Evolutionary conservation across 2,113 vertebrate species (phyloP).

Genomic region (Paraplagusia blochii): DNA sequence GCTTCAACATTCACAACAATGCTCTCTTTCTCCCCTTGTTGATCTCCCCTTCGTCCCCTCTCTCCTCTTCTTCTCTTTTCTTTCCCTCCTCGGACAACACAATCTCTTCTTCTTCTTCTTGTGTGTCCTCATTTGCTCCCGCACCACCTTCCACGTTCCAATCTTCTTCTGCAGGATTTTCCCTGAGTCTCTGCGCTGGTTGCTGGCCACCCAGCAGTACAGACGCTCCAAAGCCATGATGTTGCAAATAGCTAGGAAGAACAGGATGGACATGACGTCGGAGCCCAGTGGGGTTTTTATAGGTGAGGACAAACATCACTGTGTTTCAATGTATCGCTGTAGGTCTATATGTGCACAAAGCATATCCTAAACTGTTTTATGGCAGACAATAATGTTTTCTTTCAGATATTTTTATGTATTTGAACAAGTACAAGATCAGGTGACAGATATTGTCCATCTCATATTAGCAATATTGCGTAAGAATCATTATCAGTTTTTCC

Average conservation of each 20-base stretch:
- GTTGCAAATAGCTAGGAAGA: constrained; percentile 83
- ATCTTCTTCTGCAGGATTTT: constrained; percentile 81
- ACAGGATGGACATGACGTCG: constrained; percentile 78
- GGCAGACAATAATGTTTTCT: too few relatives aligned
- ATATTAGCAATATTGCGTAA: too few relatives aligned
- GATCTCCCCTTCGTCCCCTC: constrained; percentile 14
- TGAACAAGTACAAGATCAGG: too few relatives aligned
- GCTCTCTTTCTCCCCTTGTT: constrained; percentile 55
- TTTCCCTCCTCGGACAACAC: constrained; percentile 21
- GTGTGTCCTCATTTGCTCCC: not conserved
- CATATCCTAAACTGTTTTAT: too few relatives aligned
- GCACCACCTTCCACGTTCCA: not conserved
- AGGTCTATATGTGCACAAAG: too few relatives aligned
- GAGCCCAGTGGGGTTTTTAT: constrained; percentile 86
- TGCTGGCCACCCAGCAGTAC: constrained; percentile 95
- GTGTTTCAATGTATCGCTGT: too few relatives aligned
- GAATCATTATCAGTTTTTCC: too few relatives aligned
- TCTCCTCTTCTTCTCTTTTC: constrained; percentile 7
- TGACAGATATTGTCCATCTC: too few relatives aligned
- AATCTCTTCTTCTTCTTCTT: constrained; percentile 28
- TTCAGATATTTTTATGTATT: too few relatives aligned
- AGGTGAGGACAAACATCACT: constrained; percentile 72
- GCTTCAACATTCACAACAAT: constrained; percentile 45
- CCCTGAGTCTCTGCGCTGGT: constrained; percentile 94
- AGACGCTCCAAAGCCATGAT: constrained; percentile 87